phyloP scores from a whole-genome alignment of 1,140 invertebrate genomes.

The Euura lappo region DNA sequence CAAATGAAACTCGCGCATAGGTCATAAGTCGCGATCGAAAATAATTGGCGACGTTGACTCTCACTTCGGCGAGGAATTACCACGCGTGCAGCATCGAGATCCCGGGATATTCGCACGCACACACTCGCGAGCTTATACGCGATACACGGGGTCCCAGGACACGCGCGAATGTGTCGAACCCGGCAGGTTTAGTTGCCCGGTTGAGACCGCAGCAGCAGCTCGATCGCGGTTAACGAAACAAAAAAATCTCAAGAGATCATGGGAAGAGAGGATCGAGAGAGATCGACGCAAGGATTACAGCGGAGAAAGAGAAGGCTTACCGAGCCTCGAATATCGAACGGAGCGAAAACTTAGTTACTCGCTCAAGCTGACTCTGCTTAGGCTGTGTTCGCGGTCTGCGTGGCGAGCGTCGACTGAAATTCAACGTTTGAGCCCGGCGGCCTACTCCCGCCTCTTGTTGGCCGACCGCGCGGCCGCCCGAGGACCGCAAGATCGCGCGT shows the following conservation, averaged over 20 bases:
- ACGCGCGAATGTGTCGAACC: not conserved
- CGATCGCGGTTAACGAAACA: not conserved
- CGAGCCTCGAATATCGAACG: not conserved
- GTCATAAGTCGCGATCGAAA: not conserved
- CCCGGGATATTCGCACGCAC: too few species aligned
- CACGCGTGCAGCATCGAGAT: too few species aligned
- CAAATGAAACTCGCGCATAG: not conserved
- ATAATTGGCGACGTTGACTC: not conserved
- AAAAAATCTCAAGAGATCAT: too few species aligned
- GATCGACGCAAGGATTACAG: not conserved
- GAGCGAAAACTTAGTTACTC: not conserved
- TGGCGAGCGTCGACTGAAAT: conserved; percentile 54
- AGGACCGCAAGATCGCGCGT: conserved; percentile 16
- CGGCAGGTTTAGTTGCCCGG: not conserved
- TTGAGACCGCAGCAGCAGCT: not conserved
- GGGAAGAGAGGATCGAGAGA: not conserved
- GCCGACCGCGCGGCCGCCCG: conserved; percentile 23
- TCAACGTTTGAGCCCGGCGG: conserved; percentile 33
- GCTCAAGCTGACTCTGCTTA: not conserved
- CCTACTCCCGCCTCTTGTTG: conserved; percentile 31
- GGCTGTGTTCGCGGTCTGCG: conserved; percentile 38
- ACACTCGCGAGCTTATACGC: not conserved
- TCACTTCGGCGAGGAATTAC: too few species aligned
- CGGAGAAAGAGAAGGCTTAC: too few species aligned
- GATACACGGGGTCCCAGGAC: not conserved